Evolutionary conservation across 2,113 vertebrate genomes (phyloP).

Genomic region (Eira barbara): DNA sequence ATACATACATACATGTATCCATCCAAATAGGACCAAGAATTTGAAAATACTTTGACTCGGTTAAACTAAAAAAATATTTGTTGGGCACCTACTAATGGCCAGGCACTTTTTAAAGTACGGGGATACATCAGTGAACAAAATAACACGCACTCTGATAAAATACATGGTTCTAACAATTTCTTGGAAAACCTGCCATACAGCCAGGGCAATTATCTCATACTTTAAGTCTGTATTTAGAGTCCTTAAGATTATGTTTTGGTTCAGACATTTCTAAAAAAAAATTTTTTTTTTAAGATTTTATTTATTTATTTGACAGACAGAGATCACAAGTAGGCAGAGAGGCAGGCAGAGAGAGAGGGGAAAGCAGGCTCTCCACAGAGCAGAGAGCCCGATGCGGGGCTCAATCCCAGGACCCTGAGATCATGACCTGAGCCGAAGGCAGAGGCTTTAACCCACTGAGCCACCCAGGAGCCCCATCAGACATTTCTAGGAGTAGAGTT

Average conservation of each 20-base stretch:
- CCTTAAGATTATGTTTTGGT: slow-evolving; percentile 39
- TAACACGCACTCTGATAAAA: background rate
- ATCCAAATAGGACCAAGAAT: background rate
- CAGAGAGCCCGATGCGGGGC: no score
- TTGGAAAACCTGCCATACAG: background rate
- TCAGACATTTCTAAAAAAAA: background rate
- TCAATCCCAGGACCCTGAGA: no score
- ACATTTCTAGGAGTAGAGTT: slow-evolving; percentile 30
- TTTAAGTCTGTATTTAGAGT: background rate
- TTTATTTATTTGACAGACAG: no score
- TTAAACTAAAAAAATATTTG: background rate
- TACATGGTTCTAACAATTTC: background rate
- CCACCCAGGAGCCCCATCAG: background rate
- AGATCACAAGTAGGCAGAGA: no score
- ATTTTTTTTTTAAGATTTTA: no score
- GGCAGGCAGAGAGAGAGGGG: no score
- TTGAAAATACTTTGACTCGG: background rate
- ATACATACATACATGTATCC: background rate
- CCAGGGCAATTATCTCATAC: background rate
- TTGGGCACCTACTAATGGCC: background rate
- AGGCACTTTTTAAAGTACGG: background rate
- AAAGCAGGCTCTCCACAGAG: no score
- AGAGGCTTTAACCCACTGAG: no score
- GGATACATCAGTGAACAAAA: background rate
- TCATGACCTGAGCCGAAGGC: no score